phyloP scores from a whole-genome alignment of 2,888 invertebrate genomes.

The Apamea anceps region DNA sequence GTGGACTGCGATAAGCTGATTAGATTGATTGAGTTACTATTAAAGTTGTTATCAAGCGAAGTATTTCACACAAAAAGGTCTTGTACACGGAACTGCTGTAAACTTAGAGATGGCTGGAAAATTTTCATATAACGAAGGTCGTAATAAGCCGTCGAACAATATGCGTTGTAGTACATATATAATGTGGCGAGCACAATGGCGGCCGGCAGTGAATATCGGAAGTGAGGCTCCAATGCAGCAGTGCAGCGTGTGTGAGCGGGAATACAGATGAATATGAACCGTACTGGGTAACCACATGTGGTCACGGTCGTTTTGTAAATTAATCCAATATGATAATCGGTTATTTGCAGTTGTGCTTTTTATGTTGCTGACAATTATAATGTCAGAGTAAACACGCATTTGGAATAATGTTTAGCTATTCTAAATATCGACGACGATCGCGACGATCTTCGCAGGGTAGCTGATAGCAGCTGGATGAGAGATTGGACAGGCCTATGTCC shows the following conservation, averaged over 20 bases:
- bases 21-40: not conserved
- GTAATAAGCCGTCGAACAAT: constrained; percentile 60
- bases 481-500: not conserved
- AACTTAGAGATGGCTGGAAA: constrained; percentile 18
- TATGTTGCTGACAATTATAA: not conserved
- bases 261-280: constrained; percentile 1
- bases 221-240: constrained; percentile 21
- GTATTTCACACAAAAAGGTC: not conserved
- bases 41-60: too few relatives aligned
- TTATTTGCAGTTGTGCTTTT: not conserved
- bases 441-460: too few relatives aligned
- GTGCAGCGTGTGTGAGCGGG: not conserved
- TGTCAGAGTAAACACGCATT: not conserved
- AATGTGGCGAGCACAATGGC: constrained; percentile 44
- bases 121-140: constrained; percentile 38
- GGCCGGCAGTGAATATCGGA: constrained; percentile 47
- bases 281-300: not conserved
- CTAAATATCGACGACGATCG: not conserved
- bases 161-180: constrained; percentile 50
- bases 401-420: not conserved
- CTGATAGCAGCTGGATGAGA: too few relatives aligned
- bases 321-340: not conserved
- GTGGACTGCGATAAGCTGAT: too few relatives aligned
- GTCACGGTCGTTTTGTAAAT: not conserved
- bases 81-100: not conserved